Percentiles rank a stretch among this genome's conserved stretches.
phyloP scores from a whole-genome alignment of 2,888 invertebrate genomes.

The Cerceris rybyensis region DNA sequence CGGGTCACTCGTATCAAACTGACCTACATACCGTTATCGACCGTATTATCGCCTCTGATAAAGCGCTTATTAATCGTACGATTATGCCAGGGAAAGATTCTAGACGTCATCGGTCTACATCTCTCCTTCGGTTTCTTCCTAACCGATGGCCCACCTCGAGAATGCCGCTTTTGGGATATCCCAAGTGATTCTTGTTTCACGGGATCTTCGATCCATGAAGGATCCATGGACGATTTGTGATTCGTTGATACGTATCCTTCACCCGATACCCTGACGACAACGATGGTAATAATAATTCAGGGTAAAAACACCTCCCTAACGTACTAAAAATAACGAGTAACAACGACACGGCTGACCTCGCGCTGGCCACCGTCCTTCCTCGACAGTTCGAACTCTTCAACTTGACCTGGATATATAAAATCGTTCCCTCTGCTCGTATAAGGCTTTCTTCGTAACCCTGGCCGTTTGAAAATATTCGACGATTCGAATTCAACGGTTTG shows the following conservation, averaged over 20 bases:
- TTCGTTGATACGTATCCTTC: slow-evolving; percentile 40
- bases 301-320: slow-evolving; percentile 55
- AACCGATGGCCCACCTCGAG: background rate
- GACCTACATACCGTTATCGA: slow-evolving; percentile 81
- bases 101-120: slow-evolving; percentile 51
- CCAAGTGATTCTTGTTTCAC: background rate
- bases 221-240: slow-evolving; percentile 10
- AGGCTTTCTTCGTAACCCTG: slow-evolving; percentile 37
- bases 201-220: background rate
- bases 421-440: slow-evolving; percentile 22
- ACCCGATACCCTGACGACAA: slow-evolving; percentile 33
- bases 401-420: slow-evolving; percentile 73
- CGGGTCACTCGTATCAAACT: slow-evolving; percentile 81
- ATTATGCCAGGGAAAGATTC: slow-evolving; percentile 73
- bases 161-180: background rate
- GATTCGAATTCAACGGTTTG: background rate
- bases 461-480: background rate
- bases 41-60: slow-evolving; percentile 77
- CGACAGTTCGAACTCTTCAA: slow-evolving; percentile 77
- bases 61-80: slow-evolving; percentile 78
- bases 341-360: slow-evolving; percentile 72
- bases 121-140: slow-evolving; percentile 2
- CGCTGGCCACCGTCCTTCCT: slow-evolving; percentile 75
- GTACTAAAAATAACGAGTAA: slow-evolving; percentile 71
- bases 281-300: slow-evolving; percentile 62